Evolutionary conservation across 2,113 vertebrate species (phyloP), one percentile per base, ranked within the genome.

Genomic region (Rissa tridactyla): DNA sequence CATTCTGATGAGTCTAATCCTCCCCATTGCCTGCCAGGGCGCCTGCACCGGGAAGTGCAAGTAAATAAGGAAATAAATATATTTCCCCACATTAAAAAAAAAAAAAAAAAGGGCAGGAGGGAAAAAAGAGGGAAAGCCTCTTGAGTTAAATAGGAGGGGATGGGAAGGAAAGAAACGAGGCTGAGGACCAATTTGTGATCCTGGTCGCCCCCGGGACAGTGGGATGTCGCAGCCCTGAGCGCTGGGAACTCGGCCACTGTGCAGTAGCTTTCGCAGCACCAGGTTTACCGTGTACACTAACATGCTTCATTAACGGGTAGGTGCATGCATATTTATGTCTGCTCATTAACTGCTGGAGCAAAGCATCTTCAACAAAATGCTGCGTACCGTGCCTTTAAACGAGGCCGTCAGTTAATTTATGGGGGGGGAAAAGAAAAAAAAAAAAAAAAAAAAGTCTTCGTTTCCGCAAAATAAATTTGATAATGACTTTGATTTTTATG

Each of bases 311-410:
- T 95, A 95, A 61, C 10, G 91, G 81, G 81, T 94, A 97, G 95
- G 92, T 95, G 97, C 94, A 96, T 97, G 96, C 94, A 88, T 95
- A 96, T 95, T 91, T 92, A 95, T 94, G 92, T 85, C 91, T 90
- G 26, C 92, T 97, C 96, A 87, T 96, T 95, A 96, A 75, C 91
- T 95, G 96, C 95, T 93, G 96, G 95, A 97, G 90, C 88, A 64
- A 75, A 71, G 86, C 92, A 34, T 40, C 60, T 34, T 86, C 79
- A 90, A 73, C 92, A 52, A 89, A 85, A 92, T 89, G 94, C 92
- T 94, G 92, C 72, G 29, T 73, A n/a, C 36, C 6, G 3, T 65
- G 78, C 89, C 91, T 94, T 65, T 54, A 82, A 95, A 73, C 2
- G 13, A 90, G 87, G 78, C 94, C 65, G 71, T 85, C 65, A 7